These are phyloP conservation scores for Circaetus gallicus DNA, from an alignment of 2,113 vertebrate genomes.

Conservation along the genomic window DNA sequence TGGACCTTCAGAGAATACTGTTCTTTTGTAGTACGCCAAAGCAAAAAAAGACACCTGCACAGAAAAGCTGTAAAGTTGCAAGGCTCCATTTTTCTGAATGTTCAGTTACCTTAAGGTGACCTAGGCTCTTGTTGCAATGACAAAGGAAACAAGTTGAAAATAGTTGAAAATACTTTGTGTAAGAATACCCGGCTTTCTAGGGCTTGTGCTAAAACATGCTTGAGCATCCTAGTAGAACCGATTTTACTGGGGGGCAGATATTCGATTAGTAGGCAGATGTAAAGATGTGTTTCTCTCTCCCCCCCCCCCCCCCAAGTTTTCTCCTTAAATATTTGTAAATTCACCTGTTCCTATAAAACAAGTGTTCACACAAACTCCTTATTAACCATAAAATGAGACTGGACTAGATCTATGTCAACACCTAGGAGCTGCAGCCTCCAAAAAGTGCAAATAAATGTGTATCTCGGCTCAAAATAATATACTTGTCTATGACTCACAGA, in stretches of 20 bases:
- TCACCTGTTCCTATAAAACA: not conserved
- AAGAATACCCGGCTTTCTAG: not conserved
- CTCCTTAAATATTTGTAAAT: not conserved
- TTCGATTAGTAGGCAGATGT: not conserved
- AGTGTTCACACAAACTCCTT: not conserved
- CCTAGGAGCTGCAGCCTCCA: not conserved
- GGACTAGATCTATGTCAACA: not conserved
- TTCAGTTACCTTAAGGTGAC: not conserved
- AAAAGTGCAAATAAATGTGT: not conserved
- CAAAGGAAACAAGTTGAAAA: not conserved
- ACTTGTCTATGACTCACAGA: not conserved
- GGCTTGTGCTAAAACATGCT: not conserved
- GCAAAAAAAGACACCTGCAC: accelerated
- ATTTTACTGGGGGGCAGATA: not conserved
- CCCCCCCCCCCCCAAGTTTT: accelerated
- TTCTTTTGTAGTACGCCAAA: not conserved
- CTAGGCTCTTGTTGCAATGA: not conserved
- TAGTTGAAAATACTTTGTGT: not conserved
- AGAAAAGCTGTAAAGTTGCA: not conserved
- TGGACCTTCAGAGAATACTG: not conserved
- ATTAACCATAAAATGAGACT: not conserved
- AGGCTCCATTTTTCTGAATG: not conserved
- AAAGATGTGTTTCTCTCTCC: not conserved
- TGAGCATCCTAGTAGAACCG: not conserved
- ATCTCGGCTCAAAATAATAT: not conserved